Base-by-base conservation (phyloP, 1,140 invertebrate genomes). In the Agraylea sexmaculata region DNA sequence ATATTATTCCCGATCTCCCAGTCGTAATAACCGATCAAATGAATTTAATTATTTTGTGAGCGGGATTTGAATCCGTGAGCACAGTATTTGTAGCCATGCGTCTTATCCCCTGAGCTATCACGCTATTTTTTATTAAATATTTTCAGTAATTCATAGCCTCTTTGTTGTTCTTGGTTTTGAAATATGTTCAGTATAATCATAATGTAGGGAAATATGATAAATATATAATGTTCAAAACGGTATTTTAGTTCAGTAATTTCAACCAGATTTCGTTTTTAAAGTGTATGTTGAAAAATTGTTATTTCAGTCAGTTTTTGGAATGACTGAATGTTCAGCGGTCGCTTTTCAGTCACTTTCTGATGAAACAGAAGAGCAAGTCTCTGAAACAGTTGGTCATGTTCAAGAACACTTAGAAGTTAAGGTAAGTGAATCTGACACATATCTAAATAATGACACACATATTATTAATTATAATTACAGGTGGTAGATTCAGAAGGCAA, bases 301-400 rank as follows among this genome's bases (percentile, higher is more conserved):
- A 40, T 61, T 67, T 42, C 56, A 89, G 82, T 77, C 78, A 32
- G 69, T 87, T 18, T 97, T 89, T 53, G 92, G 92, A 1, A 65
- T 89, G 50, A 92, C 91, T 1, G 92, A 97, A 66, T 75, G 74
- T 0, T 87, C 87, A 29, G 85, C 82, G 0, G 69, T 80, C 1
- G 64, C 70, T 18, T 87, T 85, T 53, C 75, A 84, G 53, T 73
- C 77, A 1, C 46, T 73, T 2, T 57, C 66, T 0, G 67, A 71
- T 7, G 87, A 93, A 47, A 56, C 67, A n/a, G 55, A 70, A 2
- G 73, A 82, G 6, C 60, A 77, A 18, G 67, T 77, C 1, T 72
- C 80, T 0, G 70, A 74, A 11, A 86, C 83, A 1, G 81, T 96
- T 12, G 90, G 91, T 0, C 69, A 74, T 52, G 59, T 89, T 3